Percentiles rank a stretch among this genome's conserved stretches.
Evolutionary conservation across 2,797 vertebrate genomes (phyloP).

Genomic region (Gastrophryne carolinensis): DNA sequence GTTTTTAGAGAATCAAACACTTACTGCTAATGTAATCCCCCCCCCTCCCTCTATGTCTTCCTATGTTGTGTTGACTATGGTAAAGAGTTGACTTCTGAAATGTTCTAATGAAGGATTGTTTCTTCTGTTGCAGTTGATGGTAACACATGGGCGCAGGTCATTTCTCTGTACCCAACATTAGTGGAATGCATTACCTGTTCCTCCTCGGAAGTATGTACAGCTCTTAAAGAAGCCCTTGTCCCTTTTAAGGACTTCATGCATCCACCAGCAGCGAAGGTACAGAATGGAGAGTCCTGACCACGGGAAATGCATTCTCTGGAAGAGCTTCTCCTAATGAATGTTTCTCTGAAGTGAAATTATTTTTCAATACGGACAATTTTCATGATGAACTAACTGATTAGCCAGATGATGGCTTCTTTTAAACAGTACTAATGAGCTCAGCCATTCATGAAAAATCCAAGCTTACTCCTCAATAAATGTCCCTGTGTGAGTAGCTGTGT

Average conservation of each 20-base stretch:
- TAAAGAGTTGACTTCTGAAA: too few species aligned
- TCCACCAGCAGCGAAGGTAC: constrained; percentile 90
- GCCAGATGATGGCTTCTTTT: constrained; percentile 64
- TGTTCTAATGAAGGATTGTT: constrained; percentile 21
- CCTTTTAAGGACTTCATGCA: constrained; percentile 99
- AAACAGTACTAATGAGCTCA: constrained; percentile 67
- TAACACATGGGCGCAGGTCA: constrained; percentile 96
- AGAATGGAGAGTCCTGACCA: constrained; percentile 96
- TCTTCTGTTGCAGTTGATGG: constrained; percentile 82
- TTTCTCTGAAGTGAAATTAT: constrained; percentile 63
- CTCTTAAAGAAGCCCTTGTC: constrained; percentile 93
- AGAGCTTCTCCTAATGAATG: constrained; percentile 63
- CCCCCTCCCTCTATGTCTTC: too few species aligned
- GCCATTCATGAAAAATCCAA: constrained; percentile 60
- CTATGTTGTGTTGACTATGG: too few species aligned
- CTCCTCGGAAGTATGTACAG: constrained; percentile 92
- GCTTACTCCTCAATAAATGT: constrained; percentile 60
- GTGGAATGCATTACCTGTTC: constrained; percentile 97
- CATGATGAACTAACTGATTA: constrained; percentile 66
- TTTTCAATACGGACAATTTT: constrained; percentile 63
- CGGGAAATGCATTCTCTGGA: constrained; percentile 58
- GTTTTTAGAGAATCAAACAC: too few species aligned
- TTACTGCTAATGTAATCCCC: too few species aligned
- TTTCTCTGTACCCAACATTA: constrained; percentile 93
- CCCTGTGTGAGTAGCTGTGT: constrained; percentile 68